phyloP scores from a whole-genome alignment of 2,797 vertebrate genomes.

The Acanthopagrus latus region DNA sequence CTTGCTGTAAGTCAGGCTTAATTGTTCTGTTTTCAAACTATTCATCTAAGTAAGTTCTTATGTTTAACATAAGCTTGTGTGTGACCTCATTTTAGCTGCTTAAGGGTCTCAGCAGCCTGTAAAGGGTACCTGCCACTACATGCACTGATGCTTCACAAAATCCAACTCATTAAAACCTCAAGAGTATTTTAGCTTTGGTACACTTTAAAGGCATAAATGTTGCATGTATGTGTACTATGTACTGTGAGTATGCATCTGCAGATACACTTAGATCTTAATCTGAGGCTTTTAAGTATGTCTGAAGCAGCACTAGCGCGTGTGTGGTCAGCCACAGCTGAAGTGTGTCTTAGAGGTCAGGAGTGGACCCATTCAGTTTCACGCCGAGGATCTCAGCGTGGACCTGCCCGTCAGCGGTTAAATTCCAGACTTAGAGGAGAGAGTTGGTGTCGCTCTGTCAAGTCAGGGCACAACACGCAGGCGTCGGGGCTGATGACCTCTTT shows the following conservation, averaged over 20 bases:
- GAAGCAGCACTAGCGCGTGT: conserved; percentile 25
- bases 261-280: conserved; percentile 36
- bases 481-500: conserved; percentile 37
- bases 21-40: conserved; percentile 8
- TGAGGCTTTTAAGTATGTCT: conserved; percentile 22
- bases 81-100: conserved; percentile 47
- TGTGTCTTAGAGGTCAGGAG: conserved; percentile 58
- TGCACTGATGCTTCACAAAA: conserved; percentile 43
- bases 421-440: conserved; percentile 31
- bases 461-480: conserved; percentile 22
- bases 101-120: conserved; percentile 57
- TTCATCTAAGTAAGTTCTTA: conserved; percentile 14
- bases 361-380: conserved; percentile 46
- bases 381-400: conserved; percentile 40
- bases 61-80: conserved; percentile 31
- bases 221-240: neutral
- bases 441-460: conserved; percentile 40
- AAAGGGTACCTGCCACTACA: conserved; percentile 62
- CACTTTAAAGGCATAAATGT: conserved; percentile 19
- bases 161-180: conserved; percentile 25
- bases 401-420: conserved; percentile 50
- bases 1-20: neutral
- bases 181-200: conserved; percentile 3
- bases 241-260: neutral
- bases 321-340: conserved; percentile 55